Evolutionary conservation across 2,888 invertebrate genomes (phyloP).

Genomic region (Mycalesis mineus): DNA sequence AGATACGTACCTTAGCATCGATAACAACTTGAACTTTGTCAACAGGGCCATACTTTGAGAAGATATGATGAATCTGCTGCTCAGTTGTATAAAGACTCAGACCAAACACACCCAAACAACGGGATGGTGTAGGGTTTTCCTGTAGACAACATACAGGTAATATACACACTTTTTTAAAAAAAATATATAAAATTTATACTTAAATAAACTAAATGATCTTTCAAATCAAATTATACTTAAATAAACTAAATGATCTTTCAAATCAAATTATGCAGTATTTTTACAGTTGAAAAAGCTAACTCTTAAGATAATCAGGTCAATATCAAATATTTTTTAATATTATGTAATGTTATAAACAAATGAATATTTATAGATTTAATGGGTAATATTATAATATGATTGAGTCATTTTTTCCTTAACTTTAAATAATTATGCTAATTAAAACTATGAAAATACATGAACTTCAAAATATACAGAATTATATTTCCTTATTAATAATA

Average conservation of each 20-base stretch:
- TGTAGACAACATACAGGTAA: slow-evolving; percentile 47
- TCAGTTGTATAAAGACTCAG: slow-evolving; percentile 95
- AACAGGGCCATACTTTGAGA: slow-evolving; percentile 93
- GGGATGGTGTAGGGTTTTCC: slow-evolving; percentile 91
- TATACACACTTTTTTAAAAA: slow-evolving; percentile 17
- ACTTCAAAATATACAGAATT: slow-evolving; percentile 7
- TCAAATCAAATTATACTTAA: no score
- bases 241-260: no score
- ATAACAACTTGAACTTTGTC: slow-evolving; percentile 96
- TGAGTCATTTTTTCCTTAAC: no score
- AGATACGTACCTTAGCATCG: slow-evolving; percentile 88
- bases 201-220: no score
- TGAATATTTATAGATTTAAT: no score
- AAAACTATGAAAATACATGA: slow-evolving; percentile 7
- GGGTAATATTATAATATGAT: no score
- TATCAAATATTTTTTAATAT: no score
- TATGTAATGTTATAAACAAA: no score
- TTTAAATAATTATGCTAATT: background rate
- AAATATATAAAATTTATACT: no score
- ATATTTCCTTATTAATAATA: background rate
- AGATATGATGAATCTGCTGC: slow-evolving; percentile 93
- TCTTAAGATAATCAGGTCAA: no score
- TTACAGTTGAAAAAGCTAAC: no score
- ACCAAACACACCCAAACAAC: slow-evolving; percentile 97
- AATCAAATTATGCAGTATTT: no score